These are phyloP conservation scores for Uria lomvia DNA, from an alignment of 2,113 vertebrate genomes.

Conservation along the genomic window DNA sequence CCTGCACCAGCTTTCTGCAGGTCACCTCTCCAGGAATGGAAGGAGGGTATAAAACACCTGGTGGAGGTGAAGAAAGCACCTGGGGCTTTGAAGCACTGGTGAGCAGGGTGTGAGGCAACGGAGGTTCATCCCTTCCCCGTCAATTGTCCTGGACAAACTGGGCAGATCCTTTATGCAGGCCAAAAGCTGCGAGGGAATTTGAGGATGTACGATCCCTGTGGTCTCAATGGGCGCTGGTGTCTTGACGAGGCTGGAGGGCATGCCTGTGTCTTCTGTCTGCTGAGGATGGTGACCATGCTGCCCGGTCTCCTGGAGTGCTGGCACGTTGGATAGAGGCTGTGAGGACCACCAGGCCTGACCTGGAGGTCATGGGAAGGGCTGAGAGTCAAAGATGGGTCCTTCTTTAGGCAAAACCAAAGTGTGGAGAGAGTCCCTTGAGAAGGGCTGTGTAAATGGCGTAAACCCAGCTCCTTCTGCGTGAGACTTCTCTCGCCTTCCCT, in stretches of 20 bases:
- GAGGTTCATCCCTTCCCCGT: not conserved
- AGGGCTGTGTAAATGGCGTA: not conserved
- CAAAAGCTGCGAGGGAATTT: accelerated
- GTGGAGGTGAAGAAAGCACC: not conserved
- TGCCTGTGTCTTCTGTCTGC: not conserved
- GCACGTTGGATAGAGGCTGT: accelerated
- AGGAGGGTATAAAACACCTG: not conserved
- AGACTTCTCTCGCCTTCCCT: not conserved
- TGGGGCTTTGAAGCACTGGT: not conserved
- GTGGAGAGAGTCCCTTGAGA: not conserved
- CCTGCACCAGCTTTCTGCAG: not conserved
- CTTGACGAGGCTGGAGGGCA: not conserved
- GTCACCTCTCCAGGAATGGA: not conserved
- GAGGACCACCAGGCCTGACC: not conserved
- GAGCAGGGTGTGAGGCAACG: not conserved
- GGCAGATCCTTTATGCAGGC: accelerated
- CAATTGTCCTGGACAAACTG: not conserved
- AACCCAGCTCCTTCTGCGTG: not conserved
- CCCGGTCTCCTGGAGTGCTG: accelerated
- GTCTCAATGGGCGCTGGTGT: not conserved
- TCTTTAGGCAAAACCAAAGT: not conserved
- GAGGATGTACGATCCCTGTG: not conserved
- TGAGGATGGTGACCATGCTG: not conserved
- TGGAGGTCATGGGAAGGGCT: not conserved
- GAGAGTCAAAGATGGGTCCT: not conserved